Percentiles rank a stretch among this genome's conserved stretches.
Conservation (phyloP, 1,140 invertebrate genomes). For the Drosophila tropicalis region DNA sequence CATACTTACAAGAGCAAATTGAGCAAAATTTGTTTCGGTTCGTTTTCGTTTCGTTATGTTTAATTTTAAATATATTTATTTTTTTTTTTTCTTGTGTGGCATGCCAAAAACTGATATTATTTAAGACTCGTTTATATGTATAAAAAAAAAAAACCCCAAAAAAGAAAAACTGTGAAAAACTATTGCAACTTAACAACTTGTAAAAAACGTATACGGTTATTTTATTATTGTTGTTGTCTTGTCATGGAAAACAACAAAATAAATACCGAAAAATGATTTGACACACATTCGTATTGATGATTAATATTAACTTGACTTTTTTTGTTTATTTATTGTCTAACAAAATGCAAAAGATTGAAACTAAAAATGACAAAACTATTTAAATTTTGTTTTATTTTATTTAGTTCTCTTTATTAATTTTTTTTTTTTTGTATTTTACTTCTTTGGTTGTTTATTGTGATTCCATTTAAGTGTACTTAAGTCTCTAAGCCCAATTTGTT, state of each 20-base stretch:
- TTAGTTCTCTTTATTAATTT: background rate
- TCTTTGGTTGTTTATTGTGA: background rate
- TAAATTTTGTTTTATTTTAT: conserved; percentile 25
- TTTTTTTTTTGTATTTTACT: background rate
- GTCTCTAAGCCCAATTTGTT: conserved; percentile 16
- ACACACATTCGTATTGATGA: conserved; percentile 40
- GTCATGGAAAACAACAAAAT: background rate
- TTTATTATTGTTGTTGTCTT: background rate
- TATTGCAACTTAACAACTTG: conserved; percentile 5
- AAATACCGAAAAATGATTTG: conserved; percentile 7
- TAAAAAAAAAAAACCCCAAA: background rate
- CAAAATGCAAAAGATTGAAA: conserved; percentile 25
- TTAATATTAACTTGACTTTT: conserved; percentile 26
- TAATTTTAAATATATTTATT: background rate
- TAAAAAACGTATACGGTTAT: background rate
- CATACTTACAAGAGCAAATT: conserved; percentile 56
- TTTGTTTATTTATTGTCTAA: conserved; percentile 27
- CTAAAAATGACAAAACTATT: conserved; percentile 9
- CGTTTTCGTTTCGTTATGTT: conserved; percentile 19
- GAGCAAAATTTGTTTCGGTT: conserved; percentile 58
- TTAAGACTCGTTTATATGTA: conserved; percentile 2
- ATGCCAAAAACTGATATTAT: conserved; percentile 4
- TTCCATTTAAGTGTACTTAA: background rate
- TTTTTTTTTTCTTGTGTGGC: background rate
- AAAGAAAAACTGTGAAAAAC: conserved; percentile 20